phyloP scores from a whole-genome alignment of 1,140 invertebrate species.

The Hydropsyche tenuis region DNA sequence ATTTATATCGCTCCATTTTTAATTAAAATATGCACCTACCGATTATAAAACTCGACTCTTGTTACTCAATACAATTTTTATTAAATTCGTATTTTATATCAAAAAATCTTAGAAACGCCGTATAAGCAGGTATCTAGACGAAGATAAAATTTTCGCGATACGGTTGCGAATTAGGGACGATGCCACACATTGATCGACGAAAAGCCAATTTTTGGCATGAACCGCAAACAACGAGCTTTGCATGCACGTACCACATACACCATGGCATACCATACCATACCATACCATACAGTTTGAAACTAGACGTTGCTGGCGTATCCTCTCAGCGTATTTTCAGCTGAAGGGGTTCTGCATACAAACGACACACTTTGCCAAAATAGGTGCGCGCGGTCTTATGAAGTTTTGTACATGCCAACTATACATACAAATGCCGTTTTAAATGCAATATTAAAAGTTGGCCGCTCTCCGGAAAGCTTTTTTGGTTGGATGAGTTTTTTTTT shows the following conservation, averaged over 20 bases:
- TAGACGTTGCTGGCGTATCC: conserved; percentile 2
- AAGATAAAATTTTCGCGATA: too few relatives aligned
- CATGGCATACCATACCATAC: background rate
- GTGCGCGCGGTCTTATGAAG: conserved; percentile 40
- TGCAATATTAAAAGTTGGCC: conserved; percentile 34
- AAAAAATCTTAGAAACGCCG: too few relatives aligned
- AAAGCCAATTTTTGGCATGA: conserved; percentile 26
- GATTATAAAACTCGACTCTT: too few relatives aligned
- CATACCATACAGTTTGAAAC: conserved; percentile 10
- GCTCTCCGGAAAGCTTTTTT: background rate
- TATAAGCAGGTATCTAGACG: too few relatives aligned
- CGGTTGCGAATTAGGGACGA: too few relatives aligned
- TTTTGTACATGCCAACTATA: conserved; percentile 36
- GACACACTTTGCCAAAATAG: conserved; percentile 42
- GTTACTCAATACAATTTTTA: too few relatives aligned
- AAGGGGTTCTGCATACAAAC: conserved; percentile 45
- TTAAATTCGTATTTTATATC: too few relatives aligned
- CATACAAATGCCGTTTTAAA: conserved; percentile 28
- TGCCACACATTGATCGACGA: conserved; percentile 15
- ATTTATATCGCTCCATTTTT: too few relatives aligned
- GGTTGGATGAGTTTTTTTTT: background rate
- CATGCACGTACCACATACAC: background rate
- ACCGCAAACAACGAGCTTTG: conserved; percentile 24
- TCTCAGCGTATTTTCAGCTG: conserved; percentile 28
- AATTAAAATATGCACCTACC: too few relatives aligned